Conservation (phyloP, 2,888 invertebrate species). For the Cyclophora albipunctata region DNA sequence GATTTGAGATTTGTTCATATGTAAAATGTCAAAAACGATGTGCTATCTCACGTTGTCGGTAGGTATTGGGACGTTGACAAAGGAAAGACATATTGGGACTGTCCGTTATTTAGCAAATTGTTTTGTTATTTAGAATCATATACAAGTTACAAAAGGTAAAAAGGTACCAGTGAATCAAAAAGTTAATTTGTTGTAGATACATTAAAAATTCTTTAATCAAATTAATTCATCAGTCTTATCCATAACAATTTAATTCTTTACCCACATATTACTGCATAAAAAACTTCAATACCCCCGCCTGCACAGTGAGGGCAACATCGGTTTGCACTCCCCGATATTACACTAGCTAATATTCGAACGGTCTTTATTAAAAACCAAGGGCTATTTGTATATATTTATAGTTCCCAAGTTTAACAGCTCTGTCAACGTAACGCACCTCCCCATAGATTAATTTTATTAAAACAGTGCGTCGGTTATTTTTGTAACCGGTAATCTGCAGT, state of each 20-base stretch:
- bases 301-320: conserved; percentile 61
- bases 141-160: too few relatives aligned
- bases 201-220: too few relatives aligned
- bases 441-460: conserved; percentile 66
- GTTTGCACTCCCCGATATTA: conserved; percentile 72
- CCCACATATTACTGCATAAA: conserved; percentile 49
- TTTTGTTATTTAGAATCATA: too few relatives aligned
- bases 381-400: conserved; percentile 72
- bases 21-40: too few relatives aligned
- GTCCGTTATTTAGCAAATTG: too few relatives aligned
- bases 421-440: conserved; percentile 55
- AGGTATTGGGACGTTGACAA: too few relatives aligned
- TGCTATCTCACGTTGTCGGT: too few relatives aligned
- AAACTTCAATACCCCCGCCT: conserved; percentile 42
- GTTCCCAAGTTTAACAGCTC: conserved; percentile 43
- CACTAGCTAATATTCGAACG: conserved; percentile 69
- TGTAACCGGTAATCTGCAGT: conserved; percentile 1
- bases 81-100: too few relatives aligned
- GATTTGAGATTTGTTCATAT: too few relatives aligned
- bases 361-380: conserved; percentile 70
- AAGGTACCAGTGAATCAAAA: too few relatives aligned
- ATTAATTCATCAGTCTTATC: conserved; percentile 11
- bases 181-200: too few relatives aligned
- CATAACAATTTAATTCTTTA: conserved; percentile 24
- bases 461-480: conserved; percentile 48